Percentiles rank a stretch among this genome's conserved stretches.
Evolutionary conservation across 2,888 invertebrate genomes (phyloP).

Genomic region (Callimorpha dominula): DNA sequence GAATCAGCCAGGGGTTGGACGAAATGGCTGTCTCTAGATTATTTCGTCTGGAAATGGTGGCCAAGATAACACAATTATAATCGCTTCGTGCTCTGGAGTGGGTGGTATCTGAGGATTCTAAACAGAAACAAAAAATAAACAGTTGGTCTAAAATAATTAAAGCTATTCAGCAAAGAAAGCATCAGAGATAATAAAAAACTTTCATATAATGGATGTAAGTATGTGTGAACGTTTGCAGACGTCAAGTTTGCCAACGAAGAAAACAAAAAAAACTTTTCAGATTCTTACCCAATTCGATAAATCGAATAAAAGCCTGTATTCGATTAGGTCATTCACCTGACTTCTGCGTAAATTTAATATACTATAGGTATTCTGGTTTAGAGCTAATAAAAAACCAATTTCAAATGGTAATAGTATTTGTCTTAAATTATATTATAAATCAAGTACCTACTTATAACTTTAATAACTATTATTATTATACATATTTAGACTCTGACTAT

Average conservation of each 20-base stretch:
- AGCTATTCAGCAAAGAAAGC: neutral
- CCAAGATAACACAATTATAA: neutral
- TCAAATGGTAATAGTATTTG: neutral
- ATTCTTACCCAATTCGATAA: conserved; percentile 1
- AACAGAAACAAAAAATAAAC: neutral
- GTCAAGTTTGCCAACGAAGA: neutral
- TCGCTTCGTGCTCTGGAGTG: neutral
- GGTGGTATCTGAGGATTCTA: neutral
- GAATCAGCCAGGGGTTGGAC: neutral
- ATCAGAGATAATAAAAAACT: neutral
- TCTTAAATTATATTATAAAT: neutral
- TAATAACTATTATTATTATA: too few species aligned
- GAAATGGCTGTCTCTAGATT: neutral
- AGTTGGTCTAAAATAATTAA: neutral
- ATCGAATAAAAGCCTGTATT: neutral
- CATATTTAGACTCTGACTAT: too few species aligned
- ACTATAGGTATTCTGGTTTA: neutral
- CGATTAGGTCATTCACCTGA: conserved; percentile 31
- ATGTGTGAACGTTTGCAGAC: neutral
- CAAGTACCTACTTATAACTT: too few species aligned
- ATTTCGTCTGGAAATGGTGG: neutral
- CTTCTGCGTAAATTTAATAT: neutral
- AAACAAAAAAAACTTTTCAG: neutral
- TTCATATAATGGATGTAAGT: neutral
- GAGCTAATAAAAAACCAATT: neutral